These are phyloP conservation scores for Peucedramus taeniatus DNA, from an alignment of 2,113 vertebrate species.

Conservation along the genomic window DNA sequence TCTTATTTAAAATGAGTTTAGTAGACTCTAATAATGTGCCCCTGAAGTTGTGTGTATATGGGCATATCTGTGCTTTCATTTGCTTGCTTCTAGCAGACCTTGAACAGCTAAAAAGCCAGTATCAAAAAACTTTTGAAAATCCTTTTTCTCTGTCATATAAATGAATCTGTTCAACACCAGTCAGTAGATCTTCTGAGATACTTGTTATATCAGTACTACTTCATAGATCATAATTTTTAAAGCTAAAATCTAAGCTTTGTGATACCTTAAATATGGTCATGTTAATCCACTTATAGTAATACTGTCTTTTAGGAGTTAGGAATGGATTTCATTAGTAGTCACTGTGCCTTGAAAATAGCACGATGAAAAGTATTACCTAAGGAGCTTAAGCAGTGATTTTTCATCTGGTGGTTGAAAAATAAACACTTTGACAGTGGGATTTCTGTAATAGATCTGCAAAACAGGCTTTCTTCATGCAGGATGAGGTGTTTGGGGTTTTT, in stretches of 20 bases:
- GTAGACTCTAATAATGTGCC: background rate
- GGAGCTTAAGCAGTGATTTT: background rate
- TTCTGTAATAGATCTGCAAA: background rate
- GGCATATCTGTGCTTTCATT: background rate
- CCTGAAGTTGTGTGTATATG: background rate
- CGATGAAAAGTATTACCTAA: background rate
- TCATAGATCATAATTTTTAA: background rate
- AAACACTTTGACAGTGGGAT: background rate
- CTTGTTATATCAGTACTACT: background rate
- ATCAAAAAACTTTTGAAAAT: background rate
- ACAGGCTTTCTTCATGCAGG: background rate
- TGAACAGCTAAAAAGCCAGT: background rate
- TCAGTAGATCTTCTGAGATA: background rate
- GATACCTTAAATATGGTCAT: background rate
- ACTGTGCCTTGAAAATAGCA: background rate
- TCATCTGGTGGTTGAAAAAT: background rate
- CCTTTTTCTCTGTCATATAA: background rate
- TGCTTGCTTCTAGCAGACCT: background rate
- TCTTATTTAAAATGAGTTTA: background rate
- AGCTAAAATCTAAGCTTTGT: background rate
- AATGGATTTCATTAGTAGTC: background rate
- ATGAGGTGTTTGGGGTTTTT: background rate
- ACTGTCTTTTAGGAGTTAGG: background rate
- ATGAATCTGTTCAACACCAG: background rate
- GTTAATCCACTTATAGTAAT: background rate